Conservation (phyloP, 2,113 vertebrate species). For the rat (Rattus norvegicus) region GRCr8 NC_086021.1:176082501-176083000, state of each 20-base stretch:
- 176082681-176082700: background rate
- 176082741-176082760: background rate
- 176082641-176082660: background rate
- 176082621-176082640: background rate
- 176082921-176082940: background rate
- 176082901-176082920: background rate
- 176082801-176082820: background rate
- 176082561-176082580: background rate
- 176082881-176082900: constrained; percentile 18
- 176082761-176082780: background rate
- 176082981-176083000: background rate
- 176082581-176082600: background rate
- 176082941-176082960: background rate
- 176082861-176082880: constrained; percentile 9
- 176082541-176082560: background rate
- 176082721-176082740: background rate
- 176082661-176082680: background rate
- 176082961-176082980: background rate
- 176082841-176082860: background rate
- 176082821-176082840: background rate
- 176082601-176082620: background rate
- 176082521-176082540: background rate
- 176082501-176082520: background rate
- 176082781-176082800: background rate
- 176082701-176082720: background rate